phyloP scores from a whole-genome alignment of 2,113 vertebrate species.

The Tetrax tetrax region DNA sequence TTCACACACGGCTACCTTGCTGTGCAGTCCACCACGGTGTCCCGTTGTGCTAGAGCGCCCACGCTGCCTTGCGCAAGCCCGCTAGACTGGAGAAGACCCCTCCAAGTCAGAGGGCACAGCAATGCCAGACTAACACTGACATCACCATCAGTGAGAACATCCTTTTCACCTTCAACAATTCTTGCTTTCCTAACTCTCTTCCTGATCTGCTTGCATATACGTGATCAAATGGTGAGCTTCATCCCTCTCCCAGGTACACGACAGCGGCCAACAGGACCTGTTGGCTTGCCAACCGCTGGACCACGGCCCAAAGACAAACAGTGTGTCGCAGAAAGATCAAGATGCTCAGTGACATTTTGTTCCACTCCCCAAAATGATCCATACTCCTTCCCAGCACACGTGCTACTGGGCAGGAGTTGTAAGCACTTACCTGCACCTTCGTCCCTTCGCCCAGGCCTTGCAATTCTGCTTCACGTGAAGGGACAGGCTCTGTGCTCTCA shows the following conservation, averaged over 20 bases:
- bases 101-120: neutral
- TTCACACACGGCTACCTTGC: rapidly evolving
- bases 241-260: neutral
- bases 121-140: neutral
- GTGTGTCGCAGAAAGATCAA: neutral
- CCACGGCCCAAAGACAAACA: neutral
- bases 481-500: rapidly evolving
- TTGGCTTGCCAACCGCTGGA: neutral
- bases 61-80: neutral
- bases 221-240: neutral
- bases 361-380: neutral
- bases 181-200: neutral
- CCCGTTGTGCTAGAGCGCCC: neutral
- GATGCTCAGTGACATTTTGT: neutral
- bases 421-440: neutral
- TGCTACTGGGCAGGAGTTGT: neutral
- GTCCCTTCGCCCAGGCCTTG: neutral
- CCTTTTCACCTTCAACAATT: neutral
- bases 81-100: neutral
- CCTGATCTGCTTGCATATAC: neutral
- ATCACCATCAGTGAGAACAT: neutral
- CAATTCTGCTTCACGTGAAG: neutral
- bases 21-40: neutral
- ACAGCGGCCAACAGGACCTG: neutral
- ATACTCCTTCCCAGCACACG: neutral